Evolutionary conservation across 2,113 vertebrate species (phyloP).

Genomic region (Notechis scutatus): DNA sequence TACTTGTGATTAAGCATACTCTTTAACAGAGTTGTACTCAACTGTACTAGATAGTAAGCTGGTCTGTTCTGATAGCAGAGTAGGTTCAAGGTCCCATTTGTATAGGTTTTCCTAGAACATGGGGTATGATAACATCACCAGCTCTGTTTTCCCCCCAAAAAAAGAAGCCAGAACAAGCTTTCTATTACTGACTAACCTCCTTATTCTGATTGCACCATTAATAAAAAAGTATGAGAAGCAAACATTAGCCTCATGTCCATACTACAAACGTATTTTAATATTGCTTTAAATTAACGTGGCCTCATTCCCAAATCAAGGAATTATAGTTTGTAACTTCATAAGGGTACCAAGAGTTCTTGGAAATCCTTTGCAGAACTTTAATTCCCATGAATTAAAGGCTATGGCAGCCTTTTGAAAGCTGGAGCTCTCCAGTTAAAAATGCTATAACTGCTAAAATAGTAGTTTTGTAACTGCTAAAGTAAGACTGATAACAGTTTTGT

Average conservation of each 20-base stretch:
- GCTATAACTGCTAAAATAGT: not conserved
- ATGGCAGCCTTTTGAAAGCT: not conserved
- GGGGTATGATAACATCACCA: not conserved
- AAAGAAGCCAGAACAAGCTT: not conserved
- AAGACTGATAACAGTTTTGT: not conserved
- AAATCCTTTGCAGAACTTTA: not conserved
- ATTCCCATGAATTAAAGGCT: not conserved
- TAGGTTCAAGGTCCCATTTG: not conserved
- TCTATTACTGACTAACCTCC: not conserved
- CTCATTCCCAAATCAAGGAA: not conserved
- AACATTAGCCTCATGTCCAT: not conserved
- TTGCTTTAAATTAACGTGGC: not conserved
- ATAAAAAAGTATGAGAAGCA: not conserved
- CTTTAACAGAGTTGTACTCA: not conserved
- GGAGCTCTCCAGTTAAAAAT: not conserved
- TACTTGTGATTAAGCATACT: not conserved
- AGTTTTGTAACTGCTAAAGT: no score
- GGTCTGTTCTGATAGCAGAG: not conserved
- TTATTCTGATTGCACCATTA: not conserved
- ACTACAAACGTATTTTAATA: not conserved
- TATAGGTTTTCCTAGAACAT: not conserved
- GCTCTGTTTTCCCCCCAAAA: not conserved
- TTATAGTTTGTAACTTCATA: not conserved
- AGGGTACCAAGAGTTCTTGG: not conserved
- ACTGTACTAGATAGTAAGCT: not conserved